Base-by-base conservation (phyloP, 2,888 invertebrate genomes). In the Drosophila buzzatii region DNA sequence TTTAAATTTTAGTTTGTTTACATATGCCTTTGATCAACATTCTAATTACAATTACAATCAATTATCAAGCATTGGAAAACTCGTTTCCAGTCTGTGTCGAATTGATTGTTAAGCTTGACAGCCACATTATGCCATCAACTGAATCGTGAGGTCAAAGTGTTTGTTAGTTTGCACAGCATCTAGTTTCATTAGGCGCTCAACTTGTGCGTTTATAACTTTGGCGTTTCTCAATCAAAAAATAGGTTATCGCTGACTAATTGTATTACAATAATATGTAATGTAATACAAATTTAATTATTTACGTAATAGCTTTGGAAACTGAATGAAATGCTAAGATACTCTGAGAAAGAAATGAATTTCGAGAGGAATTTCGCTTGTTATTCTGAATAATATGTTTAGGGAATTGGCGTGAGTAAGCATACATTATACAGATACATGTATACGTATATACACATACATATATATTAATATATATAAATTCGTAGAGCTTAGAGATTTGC, bases 321-420 rank as follows among this genome's bases (percentile, higher is more conserved):
- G 41, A 16, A 14, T 23, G 45, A 23, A 45, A 14, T 5, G 10
- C 33, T 23, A 18, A 12, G 18, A 33, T 3, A 35, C n/a, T 14
- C 8, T 16, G 6, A 14, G 53, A 9, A 10, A 16, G 5, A 37
- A 23, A n/a, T 23, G 14, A 8, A 9, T 39, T 23, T 10, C 37
- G 23, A 51, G 33, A 14, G 51, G 2, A 20, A 35, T 18, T 20
- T 18, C 14, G 51, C 37, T 27, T 39, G 16, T 10, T 39, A 7
- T 39, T 3, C 9, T 16, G 14, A 14, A 20, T 16, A 9, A 35
- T 14, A 12, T 14, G 14, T 16, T 10, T 14, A 8, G 8, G 35
- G 57, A 58, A 6, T 31, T 41, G 23, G 2, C n/a, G 58, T 63
- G 33, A 9, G 42, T 56, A 41, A 39, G 39, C n/a, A 12, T 5